Percentiles rank a stretch among this genome's conserved stretches.
These are phyloP conservation scores for Ochlodes sylvanus DNA, from an alignment of 2,888 invertebrate species.

Conservation along the genomic window DNA sequence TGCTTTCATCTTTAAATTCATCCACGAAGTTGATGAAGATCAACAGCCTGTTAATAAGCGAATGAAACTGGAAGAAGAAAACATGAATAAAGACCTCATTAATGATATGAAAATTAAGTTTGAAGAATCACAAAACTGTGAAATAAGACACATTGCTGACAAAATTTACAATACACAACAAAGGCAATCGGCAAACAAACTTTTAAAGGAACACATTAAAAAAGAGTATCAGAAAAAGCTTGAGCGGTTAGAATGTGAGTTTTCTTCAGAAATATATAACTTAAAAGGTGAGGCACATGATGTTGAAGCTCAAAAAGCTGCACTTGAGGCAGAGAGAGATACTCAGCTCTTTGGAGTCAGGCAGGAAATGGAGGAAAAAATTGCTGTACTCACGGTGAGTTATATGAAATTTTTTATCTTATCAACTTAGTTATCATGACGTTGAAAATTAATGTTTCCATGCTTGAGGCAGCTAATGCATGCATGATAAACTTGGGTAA, in stretches of 20 bases:
- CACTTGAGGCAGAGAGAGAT: slow-evolving; percentile 76
- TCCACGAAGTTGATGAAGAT: slow-evolving; percentile 46
- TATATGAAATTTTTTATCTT: neutral
- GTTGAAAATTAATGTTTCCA: too few species aligned
- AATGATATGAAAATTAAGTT: slow-evolving; percentile 72
- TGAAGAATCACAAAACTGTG: slow-evolving; percentile 72
- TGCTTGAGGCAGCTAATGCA: too few species aligned
- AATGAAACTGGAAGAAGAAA: slow-evolving; percentile 58
- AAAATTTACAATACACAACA: slow-evolving; percentile 73
- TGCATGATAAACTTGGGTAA: too few species aligned
- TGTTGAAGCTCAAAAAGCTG: slow-evolving; percentile 73
- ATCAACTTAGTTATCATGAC: too few species aligned
- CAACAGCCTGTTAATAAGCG: slow-evolving; percentile 62
- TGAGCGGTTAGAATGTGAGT: slow-evolving; percentile 68
- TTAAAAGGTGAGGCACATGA: slow-evolving; percentile 76
- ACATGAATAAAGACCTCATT: slow-evolving; percentile 51
- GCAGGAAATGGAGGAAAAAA: slow-evolving; percentile 68
- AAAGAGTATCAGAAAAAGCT: slow-evolving; percentile 76
- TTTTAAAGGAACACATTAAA: slow-evolving; percentile 74
- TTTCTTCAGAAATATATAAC: slow-evolving; percentile 73
- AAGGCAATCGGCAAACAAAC: slow-evolving; percentile 65
- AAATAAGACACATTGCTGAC: slow-evolving; percentile 72
- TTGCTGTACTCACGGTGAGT: slow-evolving; percentile 65
- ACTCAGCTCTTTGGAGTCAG: slow-evolving; percentile 60
- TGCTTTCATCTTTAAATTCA: slow-evolving; percentile 71